A percentile compares a stretch with the other conserved stretches of the same genome.
These are phyloP conservation scores for Danionella dracula DNA, from an alignment of 2,797 vertebrate species.

Conservation along the genomic window DNA sequence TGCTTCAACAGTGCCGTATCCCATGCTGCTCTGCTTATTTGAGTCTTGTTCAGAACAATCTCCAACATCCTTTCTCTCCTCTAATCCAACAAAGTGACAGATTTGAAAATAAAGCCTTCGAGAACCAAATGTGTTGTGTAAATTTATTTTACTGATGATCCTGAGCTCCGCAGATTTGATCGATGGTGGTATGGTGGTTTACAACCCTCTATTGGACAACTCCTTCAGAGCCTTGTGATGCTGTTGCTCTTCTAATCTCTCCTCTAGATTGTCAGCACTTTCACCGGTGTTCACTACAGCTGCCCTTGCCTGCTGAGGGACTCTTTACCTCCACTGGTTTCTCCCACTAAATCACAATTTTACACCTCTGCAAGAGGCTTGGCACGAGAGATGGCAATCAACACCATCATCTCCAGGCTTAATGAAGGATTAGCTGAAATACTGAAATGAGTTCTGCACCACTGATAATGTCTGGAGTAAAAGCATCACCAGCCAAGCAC, in stretches of 20 bases:
- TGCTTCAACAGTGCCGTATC: conserved; percentile 30
- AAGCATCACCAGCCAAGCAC: conserved; percentile 3
- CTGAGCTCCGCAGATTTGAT: not conserved
- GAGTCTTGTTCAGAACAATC: conserved; percentile 8
- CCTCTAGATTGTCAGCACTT: conserved; percentile 43
- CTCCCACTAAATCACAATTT: conserved; percentile 46
- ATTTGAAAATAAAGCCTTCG: conserved; percentile 13
- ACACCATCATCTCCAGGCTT: conserved; percentile 51
- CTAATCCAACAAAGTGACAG: not conserved
- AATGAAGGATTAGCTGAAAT: conserved; percentile 59
- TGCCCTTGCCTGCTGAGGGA: conserved; percentile 43
- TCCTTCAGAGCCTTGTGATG: conserved; percentile 23
- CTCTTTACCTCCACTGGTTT: conserved; percentile 51
- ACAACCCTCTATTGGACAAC: not conserved
- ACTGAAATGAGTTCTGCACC: conserved; percentile 32
- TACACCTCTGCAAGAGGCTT: conserved; percentile 24
- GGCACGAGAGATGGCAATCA: conserved; percentile 45
- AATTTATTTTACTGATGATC: not conserved
- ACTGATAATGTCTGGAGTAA: conserved; percentile 11
- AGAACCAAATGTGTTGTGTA: conserved; percentile 5
- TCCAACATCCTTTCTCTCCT: conserved; percentile 1
- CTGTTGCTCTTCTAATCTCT: conserved; percentile 13
- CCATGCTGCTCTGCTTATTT: conserved; percentile 20
- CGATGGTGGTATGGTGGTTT: not conserved
- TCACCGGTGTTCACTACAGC: conserved; percentile 43